Evolutionary conservation across 2,888 invertebrate species (phyloP).

Genomic region (Apoda limacodes): DNA sequence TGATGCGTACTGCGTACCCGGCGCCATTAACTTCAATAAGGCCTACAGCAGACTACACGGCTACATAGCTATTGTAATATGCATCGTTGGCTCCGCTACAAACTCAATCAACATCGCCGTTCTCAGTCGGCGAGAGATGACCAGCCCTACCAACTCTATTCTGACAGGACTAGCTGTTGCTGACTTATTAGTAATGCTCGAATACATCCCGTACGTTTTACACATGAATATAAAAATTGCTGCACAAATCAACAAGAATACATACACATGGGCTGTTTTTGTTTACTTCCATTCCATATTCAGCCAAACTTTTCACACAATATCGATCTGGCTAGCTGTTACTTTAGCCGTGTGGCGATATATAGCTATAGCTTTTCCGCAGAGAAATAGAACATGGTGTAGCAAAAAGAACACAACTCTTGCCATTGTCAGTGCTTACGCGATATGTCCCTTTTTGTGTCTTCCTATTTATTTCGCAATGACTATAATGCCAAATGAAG

Average conservation of each 20-base stretch:
- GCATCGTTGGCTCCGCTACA: conserved; percentile 88
- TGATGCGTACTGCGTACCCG: conserved; percentile 61
- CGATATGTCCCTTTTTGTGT: conserved; percentile 85
- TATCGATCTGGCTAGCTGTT: conserved; percentile 94
- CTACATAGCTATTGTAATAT: conserved; percentile 86
- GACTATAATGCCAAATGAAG: conserved; percentile 63
- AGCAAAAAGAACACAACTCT: conserved; percentile 81
- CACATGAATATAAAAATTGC: conserved; percentile 78
- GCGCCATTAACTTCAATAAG: conserved; percentile 68
- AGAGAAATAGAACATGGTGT: conserved; percentile 84
- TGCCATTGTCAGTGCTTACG: conserved; percentile 81
- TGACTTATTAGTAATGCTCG: conserved; percentile 92
- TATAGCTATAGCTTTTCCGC: conserved; percentile 88
- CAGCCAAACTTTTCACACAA: conserved; percentile 88
- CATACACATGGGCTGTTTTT: conserved; percentile 84
- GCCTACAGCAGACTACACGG: conserved; percentile 83
- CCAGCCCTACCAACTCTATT: conserved; percentile 91
- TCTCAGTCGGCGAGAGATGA: conserved; percentile 89
- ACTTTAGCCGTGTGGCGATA: conserved; percentile 94
- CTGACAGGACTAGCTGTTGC: conserved; percentile 93
- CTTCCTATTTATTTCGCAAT: conserved; percentile 86
- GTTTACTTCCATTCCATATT: conserved; percentile 92
- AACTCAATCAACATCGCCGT: conserved; percentile 93
- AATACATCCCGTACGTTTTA: conserved; percentile 90
- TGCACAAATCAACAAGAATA: conserved; percentile 50